Evolutionary conservation across 2,113 vertebrate genomes (phyloP), one percentile per base, ranked within the genome.

Genomic region (Syngnathus typhle): DNA sequence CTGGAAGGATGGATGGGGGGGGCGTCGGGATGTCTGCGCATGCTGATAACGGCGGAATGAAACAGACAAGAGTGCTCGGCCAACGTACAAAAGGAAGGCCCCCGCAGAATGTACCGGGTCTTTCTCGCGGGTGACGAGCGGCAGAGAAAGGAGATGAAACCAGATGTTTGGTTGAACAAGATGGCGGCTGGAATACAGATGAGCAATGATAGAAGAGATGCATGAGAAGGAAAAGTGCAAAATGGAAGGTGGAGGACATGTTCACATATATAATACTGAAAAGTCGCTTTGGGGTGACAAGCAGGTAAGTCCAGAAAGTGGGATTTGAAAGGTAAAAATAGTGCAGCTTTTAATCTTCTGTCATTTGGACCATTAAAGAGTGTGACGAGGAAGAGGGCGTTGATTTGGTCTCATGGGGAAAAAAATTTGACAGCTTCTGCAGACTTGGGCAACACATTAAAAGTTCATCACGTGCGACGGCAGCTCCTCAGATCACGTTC

Each of bases 41-140:
- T 73, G 82, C 82, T 83, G 88, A 89, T 89, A 89, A 86, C 82
- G 73, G 64, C 71, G 68, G 68, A 43, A 73, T 60, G 62, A 64
- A 63, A 63, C 43, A 16, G 41, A 63, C 60, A 16, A 41, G 10
- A 23, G 27, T 15, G 15, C 21, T 3, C 37, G 58, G 36, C 1
- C 3, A 5, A 60, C 58, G n/a, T 19, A 39, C 58, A 60, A 60
- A 38, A 10, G 10, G 58, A 19, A 18, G 36, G 36, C 16, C 18
- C 3, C 27, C 2, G 19, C 18, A 60, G 36, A 64, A 74, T 55
- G 18, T 64, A 46, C n/a, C 38, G 66, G 56, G 60, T 65, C 41
- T 63, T 58, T 64, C 58, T 62, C 49, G 62, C 55, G 69, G 43
- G 73, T 61, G 38, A 64, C 44, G 44, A 16, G 15, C 5, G 13